Conservation (phyloP, 64 coral and sea anemone species). For the Dendronephthya gigantea region DNA sequence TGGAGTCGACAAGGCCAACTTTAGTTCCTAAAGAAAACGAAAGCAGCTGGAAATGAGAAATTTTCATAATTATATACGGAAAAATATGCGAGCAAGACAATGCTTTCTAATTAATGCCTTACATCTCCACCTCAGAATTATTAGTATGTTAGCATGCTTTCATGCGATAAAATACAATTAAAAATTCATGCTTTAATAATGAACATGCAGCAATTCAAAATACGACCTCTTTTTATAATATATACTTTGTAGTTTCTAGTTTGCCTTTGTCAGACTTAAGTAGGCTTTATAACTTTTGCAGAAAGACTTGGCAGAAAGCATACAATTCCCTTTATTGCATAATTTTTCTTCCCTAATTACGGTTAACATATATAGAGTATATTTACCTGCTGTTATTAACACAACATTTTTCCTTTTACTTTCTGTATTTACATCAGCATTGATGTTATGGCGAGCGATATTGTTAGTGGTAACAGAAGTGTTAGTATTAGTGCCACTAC, state of each 20-base stretch:
- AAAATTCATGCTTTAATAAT: too few species aligned
- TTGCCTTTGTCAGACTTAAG: too few species aligned
- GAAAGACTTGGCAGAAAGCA: too few species aligned
- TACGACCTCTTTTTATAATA: too few species aligned
- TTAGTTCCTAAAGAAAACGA: neutral
- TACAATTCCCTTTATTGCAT: neutral
- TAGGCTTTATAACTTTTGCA: too few species aligned
- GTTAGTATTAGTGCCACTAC: neutral
- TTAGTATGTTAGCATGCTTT: too few species aligned
- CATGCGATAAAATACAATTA: too few species aligned
- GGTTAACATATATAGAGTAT: neutral
- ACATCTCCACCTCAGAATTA: too few species aligned
- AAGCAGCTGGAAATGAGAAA: neutral
- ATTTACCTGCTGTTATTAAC: neutral
- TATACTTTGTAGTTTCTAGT: too few species aligned
- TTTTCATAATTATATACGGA: neutral
- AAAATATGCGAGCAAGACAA: neutral
- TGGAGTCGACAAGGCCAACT: neutral
- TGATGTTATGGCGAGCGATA: neutral
- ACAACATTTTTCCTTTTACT: neutral
- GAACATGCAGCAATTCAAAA: too few species aligned
- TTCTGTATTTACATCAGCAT: neutral
- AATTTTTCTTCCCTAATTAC: neutral
- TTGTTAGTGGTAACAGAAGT: neutral
- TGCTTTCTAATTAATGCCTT: too few species aligned